phyloP scores from a whole-genome alignment of 2,797 vertebrate species.

The Gymnoscopelus braueri region DNA sequence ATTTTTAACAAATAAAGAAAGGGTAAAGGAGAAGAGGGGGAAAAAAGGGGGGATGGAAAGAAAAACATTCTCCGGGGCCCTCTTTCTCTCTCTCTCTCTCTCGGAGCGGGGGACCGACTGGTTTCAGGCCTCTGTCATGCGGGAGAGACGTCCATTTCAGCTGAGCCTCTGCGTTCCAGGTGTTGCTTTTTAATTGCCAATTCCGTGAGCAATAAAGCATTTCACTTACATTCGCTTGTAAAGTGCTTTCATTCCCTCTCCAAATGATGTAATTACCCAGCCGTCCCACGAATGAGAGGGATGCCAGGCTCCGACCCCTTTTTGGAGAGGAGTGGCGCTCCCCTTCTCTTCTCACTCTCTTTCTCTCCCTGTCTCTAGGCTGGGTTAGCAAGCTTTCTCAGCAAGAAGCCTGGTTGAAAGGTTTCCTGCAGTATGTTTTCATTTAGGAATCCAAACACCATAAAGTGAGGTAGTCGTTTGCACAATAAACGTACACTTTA shows the following conservation, averaged over 20 bases:
- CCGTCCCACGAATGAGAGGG: conserved; percentile 63
- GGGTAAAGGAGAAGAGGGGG: background rate
- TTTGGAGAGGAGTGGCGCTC: conserved; percentile 31
- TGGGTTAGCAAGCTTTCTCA: conserved; percentile 42
- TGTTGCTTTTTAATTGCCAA: conserved; percentile 85
- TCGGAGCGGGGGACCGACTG: conserved; percentile 33
- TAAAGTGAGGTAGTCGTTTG: conserved; percentile 67
- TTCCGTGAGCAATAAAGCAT: conserved; percentile 81
- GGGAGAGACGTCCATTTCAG: conserved; percentile 49
- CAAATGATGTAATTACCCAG: conserved; percentile 85
- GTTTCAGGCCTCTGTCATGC: conserved; percentile 28
- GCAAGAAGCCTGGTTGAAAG: conserved; percentile 60
- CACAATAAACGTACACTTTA: conserved; percentile 69
- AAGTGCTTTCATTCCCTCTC: conserved; percentile 81
- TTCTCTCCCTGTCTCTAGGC: too few relatives aligned
- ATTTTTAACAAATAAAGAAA: conserved; percentile 64
- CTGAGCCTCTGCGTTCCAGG: conserved; percentile 75
- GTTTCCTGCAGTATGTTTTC: conserved; percentile 72
- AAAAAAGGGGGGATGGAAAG: conserved; percentile 47
- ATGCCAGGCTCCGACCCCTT: conserved; percentile 23
- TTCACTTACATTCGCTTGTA: conserved; percentile 76
- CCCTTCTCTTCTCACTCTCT: conserved; percentile 18
- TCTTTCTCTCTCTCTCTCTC: background rate
- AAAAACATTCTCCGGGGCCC: conserved; percentile 74
- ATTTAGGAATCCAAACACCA: conserved; percentile 74